Conservation (phyloP, 2,888 invertebrate species). For the Lithophane leautieri region DNA sequence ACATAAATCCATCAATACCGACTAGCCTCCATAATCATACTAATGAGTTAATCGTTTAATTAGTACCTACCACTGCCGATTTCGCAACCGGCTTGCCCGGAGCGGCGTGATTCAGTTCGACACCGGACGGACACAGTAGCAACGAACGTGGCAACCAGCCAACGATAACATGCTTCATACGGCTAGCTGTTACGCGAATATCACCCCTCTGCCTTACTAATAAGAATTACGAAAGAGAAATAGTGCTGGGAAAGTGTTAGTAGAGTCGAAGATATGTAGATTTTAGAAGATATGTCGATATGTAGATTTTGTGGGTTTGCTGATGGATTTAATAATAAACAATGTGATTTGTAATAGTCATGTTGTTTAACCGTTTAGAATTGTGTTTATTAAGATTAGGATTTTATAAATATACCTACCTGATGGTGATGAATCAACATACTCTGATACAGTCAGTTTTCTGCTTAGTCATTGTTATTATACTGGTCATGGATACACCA, state of each 20-base stretch:
- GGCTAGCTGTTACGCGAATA: conserved; percentile 61
- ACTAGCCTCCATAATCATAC: conserved; percentile 7
- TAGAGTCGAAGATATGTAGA: conserved; percentile 27
- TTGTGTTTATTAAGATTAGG: conserved; percentile 26
- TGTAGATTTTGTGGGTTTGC: conserved; percentile 32
- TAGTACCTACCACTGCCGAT: conserved; percentile 28
- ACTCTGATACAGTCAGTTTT: neutral
- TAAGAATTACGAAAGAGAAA: conserved; percentile 57
- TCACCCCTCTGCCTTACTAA: conserved; percentile 55
- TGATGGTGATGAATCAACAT: conserved; percentile 19
- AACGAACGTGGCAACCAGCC: conserved; percentile 71
- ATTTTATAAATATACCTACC: conserved; percentile 21
- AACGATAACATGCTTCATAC: conserved; percentile 66
- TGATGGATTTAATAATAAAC: conserved; percentile 42
- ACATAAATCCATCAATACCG: neutral
- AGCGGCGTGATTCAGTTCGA: conserved; percentile 70
- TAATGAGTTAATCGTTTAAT: conserved; percentile 47
- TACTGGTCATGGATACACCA: neutral
- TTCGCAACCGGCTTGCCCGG: conserved; percentile 51
- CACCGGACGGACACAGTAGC: conserved; percentile 66
- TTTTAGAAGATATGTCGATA: too few species aligned
- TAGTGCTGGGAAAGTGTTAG: conserved; percentile 47
- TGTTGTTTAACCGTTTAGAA: conserved; percentile 23
- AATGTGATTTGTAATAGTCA: conserved; percentile 16
- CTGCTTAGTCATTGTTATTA: conserved; percentile 15